Conservation (phyloP, 2,113 vertebrate genomes). For the Nematolebias whitei region DNA sequence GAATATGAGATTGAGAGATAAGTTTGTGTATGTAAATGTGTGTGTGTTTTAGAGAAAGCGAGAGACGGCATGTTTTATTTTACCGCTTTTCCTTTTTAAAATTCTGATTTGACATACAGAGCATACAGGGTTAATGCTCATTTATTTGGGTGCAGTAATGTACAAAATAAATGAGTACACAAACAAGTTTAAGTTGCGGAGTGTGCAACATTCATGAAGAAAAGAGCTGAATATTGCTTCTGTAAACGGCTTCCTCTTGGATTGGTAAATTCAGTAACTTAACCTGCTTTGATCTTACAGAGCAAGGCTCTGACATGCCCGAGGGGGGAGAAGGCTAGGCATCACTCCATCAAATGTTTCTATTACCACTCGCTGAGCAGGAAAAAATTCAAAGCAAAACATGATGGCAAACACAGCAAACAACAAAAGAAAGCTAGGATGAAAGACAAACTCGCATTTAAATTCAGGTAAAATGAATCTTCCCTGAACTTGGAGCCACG, state of each 20-base stretch:
- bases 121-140: conserved; percentile 24
- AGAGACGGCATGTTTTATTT: background rate
- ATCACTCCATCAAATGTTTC: conserved; percentile 26
- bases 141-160: conserved; percentile 24
- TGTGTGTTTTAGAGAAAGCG: background rate
- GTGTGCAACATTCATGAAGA: conserved; percentile 29
- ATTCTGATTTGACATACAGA: conserved; percentile 22
- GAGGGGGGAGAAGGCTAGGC: conserved; percentile 1
- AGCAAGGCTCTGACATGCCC: conserved; percentile 19
- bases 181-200: conserved; percentile 18
- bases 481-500: conserved; percentile 22
- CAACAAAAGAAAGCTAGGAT: background rate
- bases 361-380: conserved; percentile 22
- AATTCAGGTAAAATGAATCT: conserved; percentile 37
- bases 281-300: conserved; percentile 26
- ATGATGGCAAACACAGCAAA: background rate
- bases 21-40: conserved; percentile 1
- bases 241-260: conserved; percentile 13
- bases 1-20: conserved; percentile 20
- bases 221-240: conserved; percentile 5
- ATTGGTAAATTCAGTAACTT: conserved; percentile 17
- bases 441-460: conserved; percentile 8
- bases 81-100: conserved; percentile 43
- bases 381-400: conserved; percentile 10
- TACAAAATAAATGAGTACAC: conserved; percentile 41